Percentiles rank a stretch among this genome's conserved stretches.
phyloP scores from a whole-genome alignment of 2,113 vertebrate species.

The Nycticorax nycticorax region DNA sequence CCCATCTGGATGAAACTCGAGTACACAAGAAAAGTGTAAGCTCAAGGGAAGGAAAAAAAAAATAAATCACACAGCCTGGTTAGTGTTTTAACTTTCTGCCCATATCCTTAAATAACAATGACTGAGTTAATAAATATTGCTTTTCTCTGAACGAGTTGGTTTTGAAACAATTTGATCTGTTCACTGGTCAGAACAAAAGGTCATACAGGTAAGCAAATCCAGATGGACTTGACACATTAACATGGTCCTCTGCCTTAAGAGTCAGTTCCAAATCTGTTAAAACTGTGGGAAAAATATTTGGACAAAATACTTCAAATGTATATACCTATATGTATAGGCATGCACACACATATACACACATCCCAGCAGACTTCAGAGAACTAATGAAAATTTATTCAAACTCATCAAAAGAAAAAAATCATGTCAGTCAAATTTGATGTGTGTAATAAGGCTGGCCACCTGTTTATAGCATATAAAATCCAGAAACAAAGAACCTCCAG shows the following conservation, averaged over 20 bases:
- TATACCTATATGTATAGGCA: background rate
- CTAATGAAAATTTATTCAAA: conserved; percentile 37
- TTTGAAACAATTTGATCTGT: background rate
- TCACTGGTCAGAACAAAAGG: background rate
- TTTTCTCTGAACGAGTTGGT: background rate
- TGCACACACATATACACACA: background rate
- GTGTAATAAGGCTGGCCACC: background rate
- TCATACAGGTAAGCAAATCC: background rate
- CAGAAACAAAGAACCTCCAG: conserved; percentile 4
- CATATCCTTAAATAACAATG: background rate
- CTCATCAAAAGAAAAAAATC: background rate
- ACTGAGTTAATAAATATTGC: background rate
- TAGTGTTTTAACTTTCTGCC: background rate
- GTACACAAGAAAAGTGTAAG: background rate
- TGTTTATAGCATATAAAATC: conserved; percentile 33
- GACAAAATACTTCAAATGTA: background rate
- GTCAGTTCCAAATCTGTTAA: background rate
- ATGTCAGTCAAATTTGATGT: background rate
- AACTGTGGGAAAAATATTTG: background rate
- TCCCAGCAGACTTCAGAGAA: background rate
- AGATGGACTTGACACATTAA: background rate
- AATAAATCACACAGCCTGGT: background rate
- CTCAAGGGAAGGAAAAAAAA: background rate
- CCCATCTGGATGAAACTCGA: background rate
- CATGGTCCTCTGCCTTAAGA: background rate